Evolutionary conservation across 2,113 vertebrate genomes (phyloP).

Genomic region (Platichthys stellatus): DNA sequence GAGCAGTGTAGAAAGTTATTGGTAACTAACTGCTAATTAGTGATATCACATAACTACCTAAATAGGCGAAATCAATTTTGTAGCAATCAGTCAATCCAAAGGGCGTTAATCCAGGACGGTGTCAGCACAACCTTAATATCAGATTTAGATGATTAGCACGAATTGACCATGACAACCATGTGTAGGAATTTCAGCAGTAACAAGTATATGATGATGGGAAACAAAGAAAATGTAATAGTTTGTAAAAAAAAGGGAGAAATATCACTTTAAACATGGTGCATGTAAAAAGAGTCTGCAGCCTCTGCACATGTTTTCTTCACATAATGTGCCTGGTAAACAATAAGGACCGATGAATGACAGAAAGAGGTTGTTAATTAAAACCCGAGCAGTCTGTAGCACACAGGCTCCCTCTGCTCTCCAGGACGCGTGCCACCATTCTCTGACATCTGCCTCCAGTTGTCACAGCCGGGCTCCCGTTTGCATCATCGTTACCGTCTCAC

Average conservation of each 20-base stretch:
- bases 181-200: too few species aligned
- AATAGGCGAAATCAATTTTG: background rate
- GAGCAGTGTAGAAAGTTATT: too few species aligned
- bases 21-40: background rate
- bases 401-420: background rate
- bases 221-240: too few species aligned
- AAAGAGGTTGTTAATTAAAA: background rate
- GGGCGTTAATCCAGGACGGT: background rate
- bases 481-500: constrained; percentile 24
- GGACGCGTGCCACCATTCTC: constrained; percentile 11
- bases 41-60: background rate
- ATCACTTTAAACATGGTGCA: background rate
- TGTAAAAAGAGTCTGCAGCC: background rate
- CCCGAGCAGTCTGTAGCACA: background rate
- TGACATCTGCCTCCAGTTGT: constrained; percentile 43
- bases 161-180: too few species aligned
- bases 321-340: background rate
- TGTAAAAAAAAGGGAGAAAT: too few species aligned
- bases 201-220: too few species aligned
- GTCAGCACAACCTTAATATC: too few species aligned
- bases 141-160: too few species aligned
- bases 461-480: constrained; percentile 20
- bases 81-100: background rate
- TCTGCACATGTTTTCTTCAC: background rate
- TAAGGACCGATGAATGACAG: background rate